phyloP scores from a whole-genome alignment of 2,888 invertebrate species.

The Protula sp. region DNA sequence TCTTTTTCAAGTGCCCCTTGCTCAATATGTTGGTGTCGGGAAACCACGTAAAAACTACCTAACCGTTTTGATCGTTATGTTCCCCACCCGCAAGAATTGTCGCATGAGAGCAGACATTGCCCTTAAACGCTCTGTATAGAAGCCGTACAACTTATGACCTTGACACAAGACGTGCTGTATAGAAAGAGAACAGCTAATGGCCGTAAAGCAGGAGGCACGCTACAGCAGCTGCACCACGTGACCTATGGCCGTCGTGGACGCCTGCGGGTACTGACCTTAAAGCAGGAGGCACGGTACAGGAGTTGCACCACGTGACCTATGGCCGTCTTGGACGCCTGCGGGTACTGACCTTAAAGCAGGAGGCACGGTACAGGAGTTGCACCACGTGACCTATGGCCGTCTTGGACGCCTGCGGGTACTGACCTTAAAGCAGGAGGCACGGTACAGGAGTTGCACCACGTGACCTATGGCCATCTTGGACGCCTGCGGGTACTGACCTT shows the following conservation, averaged over 20 bases:
- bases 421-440: constrained; percentile 88
- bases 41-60: no score
- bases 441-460: constrained; percentile 91
- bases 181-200: no score
- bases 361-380: constrained; percentile 92
- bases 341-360: constrained; percentile 88
- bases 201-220: no score
- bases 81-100: no score
- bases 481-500: constrained; percentile 86
- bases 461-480: constrained; percentile 80
- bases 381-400: constrained; percentile 99
- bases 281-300: constrained; percentile 71
- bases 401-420: constrained; percentile 86
- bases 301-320: constrained; percentile 64
- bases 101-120: no score
- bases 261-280: no score
- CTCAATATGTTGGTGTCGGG: no score
- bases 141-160: constrained; percentile 73
- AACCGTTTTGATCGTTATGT: no score
- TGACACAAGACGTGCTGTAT: no score
- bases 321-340: constrained; percentile 96
- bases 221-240: no score
- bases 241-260: no score
- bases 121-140: constrained; percentile 99
- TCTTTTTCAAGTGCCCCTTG: no score